Evolutionary conservation across 1,140 invertebrate species (phyloP).

Genomic region (Nebria ingens): DNA sequence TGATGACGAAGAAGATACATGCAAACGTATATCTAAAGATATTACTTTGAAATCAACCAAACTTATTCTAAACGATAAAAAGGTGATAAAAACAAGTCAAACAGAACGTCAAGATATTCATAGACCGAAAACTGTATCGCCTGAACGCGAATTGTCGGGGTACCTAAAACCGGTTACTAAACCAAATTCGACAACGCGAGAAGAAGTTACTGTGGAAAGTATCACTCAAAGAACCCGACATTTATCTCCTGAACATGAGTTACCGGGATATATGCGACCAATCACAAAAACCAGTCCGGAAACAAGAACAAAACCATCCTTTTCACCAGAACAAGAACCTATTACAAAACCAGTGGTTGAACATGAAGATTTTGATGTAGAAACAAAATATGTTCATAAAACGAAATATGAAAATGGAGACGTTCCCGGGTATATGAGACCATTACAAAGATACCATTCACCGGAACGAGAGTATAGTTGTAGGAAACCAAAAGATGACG

Average conservation of each 20-base stretch:
- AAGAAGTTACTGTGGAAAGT: neutral
- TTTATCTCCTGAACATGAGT: neutral
- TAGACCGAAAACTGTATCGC: neutral
- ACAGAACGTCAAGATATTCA: neutral
- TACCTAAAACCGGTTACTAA: conserved; percentile 25
- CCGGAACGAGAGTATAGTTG: neutral
- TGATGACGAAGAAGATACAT: conserved; percentile 4
- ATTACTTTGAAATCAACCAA: conserved; percentile 17
- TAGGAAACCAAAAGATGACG: neutral
- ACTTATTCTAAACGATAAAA: conserved; percentile 15
- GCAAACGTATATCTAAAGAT: conserved; percentile 10
- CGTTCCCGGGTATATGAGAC: conserved; percentile 30
- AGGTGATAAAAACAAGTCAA: neutral
- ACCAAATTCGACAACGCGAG: neutral
- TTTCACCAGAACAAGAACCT: neutral
- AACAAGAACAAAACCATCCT: neutral
- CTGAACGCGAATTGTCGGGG: conserved; percentile 25
- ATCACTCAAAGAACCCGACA: neutral
- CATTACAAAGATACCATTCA: conserved; percentile 22
- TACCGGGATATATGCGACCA: neutral
- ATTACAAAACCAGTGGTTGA: neutral
- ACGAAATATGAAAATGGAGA: conserved; percentile 17
- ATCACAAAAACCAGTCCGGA: neutral
- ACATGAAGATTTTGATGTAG: neutral
- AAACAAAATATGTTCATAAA: neutral